Conservation (phyloP, 2,113 vertebrate species). For the Cyphomyrus plagiostoma region DNA sequence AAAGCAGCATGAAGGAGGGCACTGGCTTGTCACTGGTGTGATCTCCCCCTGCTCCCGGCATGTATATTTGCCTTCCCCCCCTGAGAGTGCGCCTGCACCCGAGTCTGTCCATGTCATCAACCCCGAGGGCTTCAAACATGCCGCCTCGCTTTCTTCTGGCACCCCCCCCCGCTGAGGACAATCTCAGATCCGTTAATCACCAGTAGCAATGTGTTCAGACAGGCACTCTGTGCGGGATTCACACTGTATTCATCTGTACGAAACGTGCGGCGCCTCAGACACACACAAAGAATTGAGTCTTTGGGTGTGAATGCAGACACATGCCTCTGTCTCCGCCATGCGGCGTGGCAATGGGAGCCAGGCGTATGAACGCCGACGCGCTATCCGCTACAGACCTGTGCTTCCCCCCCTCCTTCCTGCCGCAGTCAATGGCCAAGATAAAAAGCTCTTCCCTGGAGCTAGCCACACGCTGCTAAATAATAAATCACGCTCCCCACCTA, state of each 20-base stretch:
- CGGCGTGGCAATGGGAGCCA: neutral
- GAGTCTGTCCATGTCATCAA: slow-evolving; percentile 31
- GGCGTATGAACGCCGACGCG: too few relatives aligned
- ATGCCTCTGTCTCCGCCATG: neutral
- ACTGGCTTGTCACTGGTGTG: neutral
- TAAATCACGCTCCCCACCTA: neutral
- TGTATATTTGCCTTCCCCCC: neutral
- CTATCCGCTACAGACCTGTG: neutral
- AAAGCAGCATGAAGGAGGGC: neutral
- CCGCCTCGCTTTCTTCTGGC: neutral
- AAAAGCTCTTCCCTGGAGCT: neutral
- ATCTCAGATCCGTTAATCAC: slow-evolving; percentile 33
- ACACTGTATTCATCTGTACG: slow-evolving; percentile 10
- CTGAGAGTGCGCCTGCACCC: neutral
- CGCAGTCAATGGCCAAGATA: neutral
- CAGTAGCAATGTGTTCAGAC: slow-evolving; percentile 13
- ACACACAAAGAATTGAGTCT: neutral
- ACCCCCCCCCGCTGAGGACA: neutral
- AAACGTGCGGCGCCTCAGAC: neutral
- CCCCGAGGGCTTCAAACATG: slow-evolving; percentile 19
- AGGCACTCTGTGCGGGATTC: slow-evolving; percentile 12
- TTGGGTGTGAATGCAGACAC: neutral
- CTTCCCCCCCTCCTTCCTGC: neutral
- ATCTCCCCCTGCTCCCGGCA: neutral
- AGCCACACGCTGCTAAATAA: neutral